phyloP scores from a whole-genome alignment of 2,888 invertebrate genomes.

The Caenorhabditis angaria region DNA sequence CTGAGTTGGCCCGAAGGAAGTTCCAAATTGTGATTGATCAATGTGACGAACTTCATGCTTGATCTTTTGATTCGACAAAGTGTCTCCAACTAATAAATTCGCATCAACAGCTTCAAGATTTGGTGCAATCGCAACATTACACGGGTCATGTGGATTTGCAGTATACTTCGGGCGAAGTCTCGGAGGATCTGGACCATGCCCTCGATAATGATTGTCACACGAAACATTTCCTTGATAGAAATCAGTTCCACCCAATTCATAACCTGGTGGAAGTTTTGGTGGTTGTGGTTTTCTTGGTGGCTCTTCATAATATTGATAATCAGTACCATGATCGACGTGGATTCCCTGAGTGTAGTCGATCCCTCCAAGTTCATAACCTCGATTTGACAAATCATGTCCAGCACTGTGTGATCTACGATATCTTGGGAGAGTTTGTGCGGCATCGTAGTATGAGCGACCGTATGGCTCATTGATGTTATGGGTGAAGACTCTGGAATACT shows the following conservation, averaged over 20 bases:
- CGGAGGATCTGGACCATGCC: constrained; percentile 67
- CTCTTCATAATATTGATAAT: constrained; percentile 45
- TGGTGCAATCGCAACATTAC: constrained; percentile 61
- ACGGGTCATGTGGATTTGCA: constrained; percentile 64
- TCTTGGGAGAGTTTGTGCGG: constrained; percentile 31
- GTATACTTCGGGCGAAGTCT: constrained; percentile 61
- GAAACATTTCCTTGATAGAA: constrained; percentile 53
- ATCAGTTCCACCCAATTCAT: constrained; percentile 53
- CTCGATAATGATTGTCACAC: constrained; percentile 58
- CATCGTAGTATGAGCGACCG: constrained; percentile 47
- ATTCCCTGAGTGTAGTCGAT: constrained; percentile 53
- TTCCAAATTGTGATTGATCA: constrained; percentile 61
- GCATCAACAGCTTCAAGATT: constrained; percentile 58
- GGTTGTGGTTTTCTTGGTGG: constrained; percentile 38
- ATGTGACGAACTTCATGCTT: constrained; percentile 49
- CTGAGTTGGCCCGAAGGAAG: constrained; percentile 60
- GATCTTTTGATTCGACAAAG: constrained; percentile 67
- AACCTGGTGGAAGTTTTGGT: constrained; percentile 40
- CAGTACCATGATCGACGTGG: constrained; percentile 48
- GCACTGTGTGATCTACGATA: constrained; percentile 37
- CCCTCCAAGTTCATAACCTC: constrained; percentile 56
- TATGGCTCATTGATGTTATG: constrained; percentile 42
- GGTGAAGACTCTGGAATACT: constrained; percentile 37
- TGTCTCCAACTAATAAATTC: constrained; percentile 60
- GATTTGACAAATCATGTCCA: constrained; percentile 28